phyloP scores from a whole-genome alignment of 2,888 invertebrate species.

The Embidobia sp. region DNA sequence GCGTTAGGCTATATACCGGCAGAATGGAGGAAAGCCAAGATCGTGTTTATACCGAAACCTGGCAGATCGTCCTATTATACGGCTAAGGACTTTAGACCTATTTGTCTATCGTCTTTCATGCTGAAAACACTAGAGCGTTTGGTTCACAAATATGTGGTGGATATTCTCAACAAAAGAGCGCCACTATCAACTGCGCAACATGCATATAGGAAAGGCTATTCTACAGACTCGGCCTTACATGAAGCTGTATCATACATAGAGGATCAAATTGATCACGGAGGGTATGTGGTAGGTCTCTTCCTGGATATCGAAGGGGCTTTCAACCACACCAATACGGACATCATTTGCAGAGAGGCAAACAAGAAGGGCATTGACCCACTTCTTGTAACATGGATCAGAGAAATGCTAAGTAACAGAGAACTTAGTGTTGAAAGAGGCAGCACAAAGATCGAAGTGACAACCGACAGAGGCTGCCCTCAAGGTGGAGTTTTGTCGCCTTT shows the following conservation, averaged over 20 bases:
- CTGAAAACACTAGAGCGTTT: too few species aligned
- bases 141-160: too few species aligned
- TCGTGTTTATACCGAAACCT: too few species aligned
- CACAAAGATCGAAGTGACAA: not conserved
- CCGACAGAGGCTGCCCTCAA: too few species aligned
- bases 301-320: not conserved
- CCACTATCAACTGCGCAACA: not conserved
- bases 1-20: too few species aligned
- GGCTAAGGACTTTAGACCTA: too few species aligned
- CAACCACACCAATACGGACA: not conserved
- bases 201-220: not conserved
- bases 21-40: too few species aligned
- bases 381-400: not conserved
- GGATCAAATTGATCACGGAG: not conserved
- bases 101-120: too few species aligned
- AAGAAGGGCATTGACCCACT: not conserved
- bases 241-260: conserved; percentile 1
- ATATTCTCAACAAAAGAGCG: too few species aligned
- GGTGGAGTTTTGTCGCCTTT: too few species aligned
- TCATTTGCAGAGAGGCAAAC: not conserved
- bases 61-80: too few species aligned
- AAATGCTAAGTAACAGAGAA: not conserved
- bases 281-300: not conserved
- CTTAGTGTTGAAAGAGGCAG: not conserved
- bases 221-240: not conserved